These are phyloP conservation scores for Seriola dumerili DNA, from an alignment of 2,113 vertebrate species.

Conservation along the genomic window DNA sequence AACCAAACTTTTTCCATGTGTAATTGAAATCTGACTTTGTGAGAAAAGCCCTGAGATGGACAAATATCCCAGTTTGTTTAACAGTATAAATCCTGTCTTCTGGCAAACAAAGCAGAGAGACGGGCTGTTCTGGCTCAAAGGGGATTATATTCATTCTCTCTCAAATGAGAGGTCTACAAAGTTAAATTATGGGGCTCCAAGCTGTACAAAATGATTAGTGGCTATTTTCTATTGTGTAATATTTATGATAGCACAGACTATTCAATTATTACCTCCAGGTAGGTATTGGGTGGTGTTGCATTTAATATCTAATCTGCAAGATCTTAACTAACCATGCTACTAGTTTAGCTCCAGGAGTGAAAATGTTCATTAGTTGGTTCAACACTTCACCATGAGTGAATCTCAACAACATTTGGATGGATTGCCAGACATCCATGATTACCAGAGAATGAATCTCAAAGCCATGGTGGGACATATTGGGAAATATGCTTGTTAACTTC, in stretches of 20 bases:
- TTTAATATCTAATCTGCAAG: neutral
- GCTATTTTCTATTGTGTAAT: constrained; percentile 6
- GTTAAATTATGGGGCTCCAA: constrained; percentile 12
- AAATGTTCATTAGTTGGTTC: neutral
- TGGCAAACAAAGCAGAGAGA: constrained; percentile 29
- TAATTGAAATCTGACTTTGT: neutral
- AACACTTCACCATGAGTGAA: neutral
- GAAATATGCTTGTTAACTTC: no score
- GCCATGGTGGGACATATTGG: no score
- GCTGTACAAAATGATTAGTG: constrained; percentile 23
- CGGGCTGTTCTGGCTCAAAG: constrained; percentile 25
- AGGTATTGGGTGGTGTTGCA: neutral
- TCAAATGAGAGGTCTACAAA: constrained; percentile 17
- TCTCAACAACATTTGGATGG: neutral
- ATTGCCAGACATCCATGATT: neutral
- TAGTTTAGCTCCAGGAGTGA: neutral
- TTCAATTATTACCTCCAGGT: neutral
- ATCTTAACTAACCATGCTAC: neutral
- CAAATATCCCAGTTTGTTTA: constrained; percentile 7
- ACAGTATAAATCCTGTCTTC: constrained; percentile 29
- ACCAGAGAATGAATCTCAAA: no score
- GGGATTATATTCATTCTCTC: constrained; percentile 36
- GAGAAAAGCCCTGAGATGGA: neutral
- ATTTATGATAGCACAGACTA: neutral
- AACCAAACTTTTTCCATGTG: neutral